Conservation (phyloP, 1,140 invertebrate genomes). For the Drosophila bifasciata region DNA sequence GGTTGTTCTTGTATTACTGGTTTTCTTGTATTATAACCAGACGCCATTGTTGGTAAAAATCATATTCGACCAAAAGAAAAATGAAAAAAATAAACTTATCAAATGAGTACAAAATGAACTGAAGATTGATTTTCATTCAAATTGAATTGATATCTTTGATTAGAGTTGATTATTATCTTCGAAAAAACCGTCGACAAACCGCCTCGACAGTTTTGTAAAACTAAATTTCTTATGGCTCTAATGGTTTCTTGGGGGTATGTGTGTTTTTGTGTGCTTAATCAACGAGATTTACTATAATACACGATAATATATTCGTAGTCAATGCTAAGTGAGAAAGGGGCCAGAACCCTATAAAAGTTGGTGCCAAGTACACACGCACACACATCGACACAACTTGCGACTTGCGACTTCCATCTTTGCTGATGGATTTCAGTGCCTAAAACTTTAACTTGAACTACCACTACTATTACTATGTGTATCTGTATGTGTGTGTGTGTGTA, state of each 20-base stretch:
- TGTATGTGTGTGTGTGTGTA: constrained; percentile 15
- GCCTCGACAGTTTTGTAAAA: constrained; percentile 55
- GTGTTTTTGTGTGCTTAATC: constrained; percentile 40
- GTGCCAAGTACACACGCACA: constrained; percentile 59
- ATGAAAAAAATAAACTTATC: constrained; percentile 42
- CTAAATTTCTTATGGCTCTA: constrained; percentile 59
- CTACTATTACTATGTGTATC: constrained; percentile 9
- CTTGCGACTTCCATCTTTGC: constrained; percentile 26
- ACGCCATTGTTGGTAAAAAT: constrained; percentile 30
- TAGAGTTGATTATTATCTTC: constrained; percentile 43
- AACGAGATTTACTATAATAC: constrained; percentile 22
- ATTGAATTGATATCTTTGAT: constrained; percentile 26
- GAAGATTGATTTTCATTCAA: constrained; percentile 34
- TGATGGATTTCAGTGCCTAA: constrained; percentile 34
- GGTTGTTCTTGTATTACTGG: constrained; percentile 24
- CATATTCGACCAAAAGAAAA: constrained; percentile 19
- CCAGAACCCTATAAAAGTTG: constrained; percentile 28
- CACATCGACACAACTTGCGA: constrained; percentile 50
- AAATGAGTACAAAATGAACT: constrained; percentile 41
- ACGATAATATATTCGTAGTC: constrained; percentile 20
- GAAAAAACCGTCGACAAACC: constrained; percentile 59
- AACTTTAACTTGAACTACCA: constrained; percentile 29
- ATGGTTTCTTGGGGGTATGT: constrained; percentile 80
- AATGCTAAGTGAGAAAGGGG: constrained; percentile 7
- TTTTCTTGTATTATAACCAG: constrained; percentile 30